Evolutionary conservation across 2,797 vertebrate species (phyloP), one percentile per base, ranked within the genome.

Genomic region (Chelonia mydas): DNA sequence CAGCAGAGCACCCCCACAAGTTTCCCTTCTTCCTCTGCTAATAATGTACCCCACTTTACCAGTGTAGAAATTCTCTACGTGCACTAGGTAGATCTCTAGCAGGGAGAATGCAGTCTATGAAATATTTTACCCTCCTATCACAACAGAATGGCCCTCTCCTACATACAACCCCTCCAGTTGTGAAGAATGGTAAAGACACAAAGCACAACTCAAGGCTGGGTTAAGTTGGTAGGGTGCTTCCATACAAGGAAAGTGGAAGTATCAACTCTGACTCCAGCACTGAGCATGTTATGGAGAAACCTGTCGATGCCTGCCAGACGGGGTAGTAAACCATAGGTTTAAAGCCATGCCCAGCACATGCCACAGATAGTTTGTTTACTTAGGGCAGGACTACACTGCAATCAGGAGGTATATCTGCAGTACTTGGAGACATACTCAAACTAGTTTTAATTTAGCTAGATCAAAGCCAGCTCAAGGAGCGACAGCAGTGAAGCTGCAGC

Each of bases 141-240:
- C 27, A 59, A 72, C 55, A 78, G 57, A 78, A 81, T 3, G 50
- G 3, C 84, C 47, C 82, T 94, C 50, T 86, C 61, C 23, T 85
- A 72, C 51, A 41, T 1, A 0, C 17, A 53, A 83, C 41, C 89
- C 80, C 79, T 86, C 83, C 89, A 89, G 16, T 80, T 91, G 86
- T 19, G 41, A 41, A 82, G 54, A 84, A 54, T 76, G 87, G 57
- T 49, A 77, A 81, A 19, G 61, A 92, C 84, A 37, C 47, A 19
- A 53, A 84, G 50, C 12, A 21, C 54, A 77, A 59, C 13, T 91
- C 27, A 16, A 13, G 41, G 41, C 1, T 82, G 59, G 80, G 50
- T 55, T 0, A 0, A 31, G 59, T 0, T 53, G 37, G 37, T 3
- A 37, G 53, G 68, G 89, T 0, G 0, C 72, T 41, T 4, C 41